A percentile compares a stretch with the other conserved stretches of the same genome.
phyloP scores from a whole-genome alignment of 2,888 invertebrate species.

The Onchidella celtica region DNA sequence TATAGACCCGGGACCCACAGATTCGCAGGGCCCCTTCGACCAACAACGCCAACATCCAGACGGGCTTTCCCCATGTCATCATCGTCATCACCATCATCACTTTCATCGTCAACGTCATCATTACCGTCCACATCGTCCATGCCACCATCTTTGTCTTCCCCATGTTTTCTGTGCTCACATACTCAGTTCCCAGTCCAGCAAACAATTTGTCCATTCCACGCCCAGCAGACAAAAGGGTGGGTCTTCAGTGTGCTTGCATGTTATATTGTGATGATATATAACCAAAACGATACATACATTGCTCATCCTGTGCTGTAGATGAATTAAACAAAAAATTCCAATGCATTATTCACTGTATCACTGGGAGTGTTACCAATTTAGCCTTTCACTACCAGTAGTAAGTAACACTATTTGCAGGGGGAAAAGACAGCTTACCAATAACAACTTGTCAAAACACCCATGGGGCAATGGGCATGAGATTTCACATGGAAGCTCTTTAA shows the following conservation, averaged over 20 bases:
- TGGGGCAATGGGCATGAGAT: too few species aligned
- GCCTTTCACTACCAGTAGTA: too few species aligned
- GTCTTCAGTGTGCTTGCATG: background rate
- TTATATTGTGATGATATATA: too few species aligned
- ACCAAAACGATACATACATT: too few species aligned
- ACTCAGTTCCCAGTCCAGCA: slow-evolving; percentile 66
- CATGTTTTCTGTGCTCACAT: slow-evolving; percentile 52
- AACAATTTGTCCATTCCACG: slow-evolving; percentile 81
- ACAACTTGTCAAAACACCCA: too few species aligned
- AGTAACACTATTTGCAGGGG: too few species aligned
- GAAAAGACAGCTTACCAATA: too few species aligned
- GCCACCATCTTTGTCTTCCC: slow-evolving; percentile 10
- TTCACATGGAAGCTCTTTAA: too few species aligned
- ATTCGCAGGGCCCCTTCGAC: background rate
- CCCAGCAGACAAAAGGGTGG: slow-evolving; percentile 37
- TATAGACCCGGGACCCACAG: background rate
- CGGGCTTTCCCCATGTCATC: background rate
- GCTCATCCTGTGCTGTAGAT: too few species aligned
- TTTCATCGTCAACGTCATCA: background rate
- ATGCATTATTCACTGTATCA: too few species aligned
- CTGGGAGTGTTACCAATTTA: too few species aligned
- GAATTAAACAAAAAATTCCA: too few species aligned
- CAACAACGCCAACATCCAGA: background rate
- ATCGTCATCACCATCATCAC: slow-evolving; percentile 8
- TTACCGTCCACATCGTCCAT: background rate